phyloP scores from a whole-genome alignment of 2,888 invertebrate genomes.

The Cylloceria caligata region DNA sequence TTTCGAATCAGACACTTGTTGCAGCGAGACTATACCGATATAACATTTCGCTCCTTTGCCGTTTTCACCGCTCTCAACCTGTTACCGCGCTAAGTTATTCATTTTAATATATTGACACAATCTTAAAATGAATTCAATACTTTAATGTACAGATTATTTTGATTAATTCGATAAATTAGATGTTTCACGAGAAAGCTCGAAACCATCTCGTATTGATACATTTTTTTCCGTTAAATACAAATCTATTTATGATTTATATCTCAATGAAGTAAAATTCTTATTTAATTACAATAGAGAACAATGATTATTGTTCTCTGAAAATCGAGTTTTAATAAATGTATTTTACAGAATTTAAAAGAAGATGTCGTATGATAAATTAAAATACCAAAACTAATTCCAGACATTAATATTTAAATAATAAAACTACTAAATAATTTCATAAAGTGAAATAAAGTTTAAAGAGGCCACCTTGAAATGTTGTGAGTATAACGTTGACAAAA shows the following conservation, averaged over 20 bases:
- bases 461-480: slow-evolving; percentile 4
- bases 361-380: neutral
- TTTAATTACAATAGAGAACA: neutral
- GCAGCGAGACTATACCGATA: slow-evolving; percentile 43
- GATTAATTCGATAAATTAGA: too few species aligned
- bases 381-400: neutral
- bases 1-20: slow-evolving; percentile 69
- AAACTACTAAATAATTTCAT: neutral
- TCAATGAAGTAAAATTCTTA: neutral
- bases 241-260: too few species aligned
- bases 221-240: neutral
- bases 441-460: neutral
- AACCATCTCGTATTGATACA: too few species aligned
- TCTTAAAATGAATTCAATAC: neutral
- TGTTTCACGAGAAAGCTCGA: too few species aligned
- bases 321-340: neutral
- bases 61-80: neutral
- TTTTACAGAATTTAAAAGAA: neutral
- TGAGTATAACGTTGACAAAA: slow-evolving; percentile 8
- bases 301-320: neutral
- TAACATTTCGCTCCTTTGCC: too few species aligned
- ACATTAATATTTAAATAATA: neutral
- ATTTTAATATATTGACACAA: neutral
- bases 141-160: neutral
- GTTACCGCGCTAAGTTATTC: neutral